Percentiles rank a stretch among this genome's conserved stretches.
Evolutionary conservation across 1,140 invertebrate species (phyloP).

Genomic region (Neodiprion pinetum): DNA sequence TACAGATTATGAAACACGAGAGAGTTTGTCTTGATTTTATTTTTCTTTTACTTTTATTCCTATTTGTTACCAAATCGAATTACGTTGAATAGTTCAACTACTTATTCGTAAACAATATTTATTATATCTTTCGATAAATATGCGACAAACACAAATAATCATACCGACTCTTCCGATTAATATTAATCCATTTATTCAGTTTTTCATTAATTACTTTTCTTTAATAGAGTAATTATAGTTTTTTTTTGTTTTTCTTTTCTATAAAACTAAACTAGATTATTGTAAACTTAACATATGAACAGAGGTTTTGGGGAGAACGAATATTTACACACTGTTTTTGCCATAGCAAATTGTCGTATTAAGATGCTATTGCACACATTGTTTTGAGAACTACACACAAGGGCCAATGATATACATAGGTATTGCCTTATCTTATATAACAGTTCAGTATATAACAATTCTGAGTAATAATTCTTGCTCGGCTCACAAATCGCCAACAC

Average conservation of each 20-base stretch:
- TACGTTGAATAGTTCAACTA: not conserved
- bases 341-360: not conserved
- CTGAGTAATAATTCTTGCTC: too few relatives aligned
- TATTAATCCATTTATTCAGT: conserved; percentile 22
- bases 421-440: too few relatives aligned
- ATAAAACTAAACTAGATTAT: conserved; percentile 51
- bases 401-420: too few relatives aligned
- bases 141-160: conserved; percentile 2
- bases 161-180: conserved; percentile 1
- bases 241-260: conserved; percentile 25
- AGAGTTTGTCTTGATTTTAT: not conserved
- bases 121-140: not conserved
- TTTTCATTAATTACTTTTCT: conserved; percentile 33
- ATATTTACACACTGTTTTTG: conserved; percentile 6
- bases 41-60: not conserved
- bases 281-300: conserved; percentile 43
- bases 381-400: too few relatives aligned
- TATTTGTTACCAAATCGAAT: not conserved
- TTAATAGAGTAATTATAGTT: conserved; percentile 27
- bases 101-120: not conserved
- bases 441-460: too few relatives aligned
- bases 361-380: too few relatives aligned
- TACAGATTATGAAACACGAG: not conserved
- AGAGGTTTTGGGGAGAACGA: conserved; percentile 18
- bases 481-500: too few relatives aligned